Base-by-base conservation (phyloP, 1,140 invertebrate genomes). In the Nasonia giraulti region DNA sequence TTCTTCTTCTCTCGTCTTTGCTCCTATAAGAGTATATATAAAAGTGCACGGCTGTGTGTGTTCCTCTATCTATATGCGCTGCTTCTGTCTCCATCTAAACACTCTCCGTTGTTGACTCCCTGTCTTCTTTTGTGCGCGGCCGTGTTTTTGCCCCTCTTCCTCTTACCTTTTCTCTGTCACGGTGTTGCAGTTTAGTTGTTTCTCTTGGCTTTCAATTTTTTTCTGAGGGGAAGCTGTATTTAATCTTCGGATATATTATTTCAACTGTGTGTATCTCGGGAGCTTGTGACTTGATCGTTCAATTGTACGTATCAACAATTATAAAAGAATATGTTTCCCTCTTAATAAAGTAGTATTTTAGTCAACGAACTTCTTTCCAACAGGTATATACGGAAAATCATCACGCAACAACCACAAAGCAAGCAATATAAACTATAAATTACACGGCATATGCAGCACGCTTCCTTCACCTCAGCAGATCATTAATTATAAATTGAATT, bases 401-500 rank as follows among this genome's bases (percentile, higher is more conserved):
- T 44, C 7, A 44, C 40, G 17, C 20, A n/a, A 62, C 14, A 62
- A 62, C 20, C 20, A n/a, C 14, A 37, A 47, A 71, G 47, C 40
- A 55, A 66, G 55, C 55, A 20, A 5, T n/a, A 20, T 12, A 50
- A 27, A 50, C 11, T 62, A 62, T 62, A 62, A 62, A 62, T 62
- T 62, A n/a, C 55, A 62, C 20, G 12, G 17, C 55, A 20, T 7
- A 7, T 17, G n/a, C 40, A 1, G 8, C 40, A 62, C 14, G 50
- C 55, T 62, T 62, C 20, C 55, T 55, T 40, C 10, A 80, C 27
- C 68, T 80, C 47, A 27, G 12, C 37, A 44, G 44, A 74, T 74
- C 69, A 82, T 82, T 82, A 75, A 82, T 82, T 82, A 62, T 50
- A 82, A 82, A 55, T 74, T 73, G 44, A 73, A 82, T 82, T 82